phyloP scores from a whole-genome alignment of 2,888 invertebrate species.

The Hybos culiciformis region DNA sequence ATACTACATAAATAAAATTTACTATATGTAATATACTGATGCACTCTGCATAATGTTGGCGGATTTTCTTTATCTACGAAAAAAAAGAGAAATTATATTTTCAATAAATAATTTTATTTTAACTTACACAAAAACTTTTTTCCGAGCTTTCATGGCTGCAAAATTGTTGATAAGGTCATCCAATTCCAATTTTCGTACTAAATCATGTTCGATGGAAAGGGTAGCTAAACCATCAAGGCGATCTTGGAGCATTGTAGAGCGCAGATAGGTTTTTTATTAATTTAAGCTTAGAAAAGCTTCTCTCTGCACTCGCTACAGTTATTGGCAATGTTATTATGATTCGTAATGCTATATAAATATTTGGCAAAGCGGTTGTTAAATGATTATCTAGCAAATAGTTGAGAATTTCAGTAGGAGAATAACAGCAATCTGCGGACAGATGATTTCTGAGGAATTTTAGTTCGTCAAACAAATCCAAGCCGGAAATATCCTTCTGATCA shows the following conservation, averaged over 20 bases:
- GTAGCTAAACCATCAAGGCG: slow-evolving; percentile 5
- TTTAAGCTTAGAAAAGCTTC: slow-evolving; percentile 2
- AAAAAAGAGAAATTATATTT: slow-evolving; percentile 1
- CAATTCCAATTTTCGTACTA: slow-evolving; percentile 4
- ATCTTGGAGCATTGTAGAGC: slow-evolving; percentile 5
- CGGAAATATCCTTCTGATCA: slow-evolving; percentile 1
- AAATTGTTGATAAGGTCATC: slow-evolving; percentile 4
- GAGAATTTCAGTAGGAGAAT: slow-evolving; percentile 1
- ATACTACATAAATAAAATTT: too few relatives aligned
- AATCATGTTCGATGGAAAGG: slow-evolving; percentile 2
- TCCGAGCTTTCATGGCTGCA: slow-evolving; percentile 5
- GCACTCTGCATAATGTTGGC: background rate
- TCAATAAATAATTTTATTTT: slow-evolving; percentile 1
- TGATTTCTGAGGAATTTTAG: background rate
- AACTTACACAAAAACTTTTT: slow-evolving; percentile 1
- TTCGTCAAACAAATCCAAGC: slow-evolving; percentile 1
- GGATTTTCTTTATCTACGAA: background rate
- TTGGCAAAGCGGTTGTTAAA: slow-evolving; percentile 2
- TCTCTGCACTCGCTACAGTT: slow-evolving; percentile 2
- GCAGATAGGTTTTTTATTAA: slow-evolving; percentile 3
- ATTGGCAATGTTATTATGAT: slow-evolving; percentile 2
- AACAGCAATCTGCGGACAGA: background rate
- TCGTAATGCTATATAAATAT: background rate
- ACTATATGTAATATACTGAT: too few relatives aligned
- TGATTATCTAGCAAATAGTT: background rate